Percentiles rank a stretch among this genome's conserved stretches.
Conservation (phyloP, 1,140 invertebrate genomes). For the Antheraea mylitta region DNA sequence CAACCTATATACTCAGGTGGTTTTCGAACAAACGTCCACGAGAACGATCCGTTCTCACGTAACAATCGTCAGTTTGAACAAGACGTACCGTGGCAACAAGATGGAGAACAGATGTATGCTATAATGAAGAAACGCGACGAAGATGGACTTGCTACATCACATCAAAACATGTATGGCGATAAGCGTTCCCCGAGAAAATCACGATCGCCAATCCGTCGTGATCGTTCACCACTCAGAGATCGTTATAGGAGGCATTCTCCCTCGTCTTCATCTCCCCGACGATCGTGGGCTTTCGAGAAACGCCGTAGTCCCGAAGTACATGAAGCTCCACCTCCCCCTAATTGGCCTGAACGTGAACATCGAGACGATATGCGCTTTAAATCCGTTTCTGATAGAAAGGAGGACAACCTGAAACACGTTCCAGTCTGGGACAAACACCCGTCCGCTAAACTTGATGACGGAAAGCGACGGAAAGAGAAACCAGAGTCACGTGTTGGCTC, state of each 20-base stretch:
- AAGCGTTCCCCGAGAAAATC: conserved; percentile 24
- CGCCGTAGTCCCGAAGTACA: conserved; percentile 48
- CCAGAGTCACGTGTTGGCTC: background rate
- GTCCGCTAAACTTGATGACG: conserved; percentile 21
- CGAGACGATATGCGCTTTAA: background rate
- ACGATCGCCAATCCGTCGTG: conserved; percentile 50
- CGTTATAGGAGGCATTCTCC: conserved; percentile 54
- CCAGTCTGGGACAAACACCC: conserved; percentile 23
- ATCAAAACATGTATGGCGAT: background rate
- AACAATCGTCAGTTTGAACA: conserved; percentile 23
- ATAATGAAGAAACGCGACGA: conserved; percentile 34
- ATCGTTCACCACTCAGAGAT: conserved; percentile 52
- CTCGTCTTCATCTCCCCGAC: conserved; percentile 52
- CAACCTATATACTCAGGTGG: conserved; percentile 67
- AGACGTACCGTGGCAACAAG: conserved; percentile 36
- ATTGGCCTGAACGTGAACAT: conserved; percentile 46
- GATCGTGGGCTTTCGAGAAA: conserved; percentile 65
- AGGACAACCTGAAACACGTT: conserved; percentile 20
- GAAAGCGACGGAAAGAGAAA: conserved; percentile 14
- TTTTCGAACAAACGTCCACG: conserved; percentile 43
- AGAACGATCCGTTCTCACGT: conserved; percentile 42
- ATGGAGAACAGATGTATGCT: conserved; percentile 35
- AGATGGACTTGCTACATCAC: conserved; percentile 28
- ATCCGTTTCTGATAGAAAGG: conserved; percentile 1
- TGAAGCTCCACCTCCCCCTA: conserved; percentile 55